A percentile compares a stretch with the other conserved stretches of the same genome.
Conservation (phyloP, 2,797 vertebrate species). For the Neopelma chrysocephalum region DNA sequence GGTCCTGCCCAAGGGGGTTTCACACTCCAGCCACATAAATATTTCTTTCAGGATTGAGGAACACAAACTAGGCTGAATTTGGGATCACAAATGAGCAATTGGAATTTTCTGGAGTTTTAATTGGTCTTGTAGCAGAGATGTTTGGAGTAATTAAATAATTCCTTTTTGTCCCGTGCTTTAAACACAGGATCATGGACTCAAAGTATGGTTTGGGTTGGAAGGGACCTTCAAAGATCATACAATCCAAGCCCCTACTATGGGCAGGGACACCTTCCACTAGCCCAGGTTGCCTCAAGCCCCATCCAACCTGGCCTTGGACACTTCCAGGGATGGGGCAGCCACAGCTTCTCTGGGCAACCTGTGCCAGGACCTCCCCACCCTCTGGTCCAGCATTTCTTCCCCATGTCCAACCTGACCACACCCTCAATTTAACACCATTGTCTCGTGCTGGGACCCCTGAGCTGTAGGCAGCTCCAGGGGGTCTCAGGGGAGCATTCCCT, state of each 20-base stretch:
- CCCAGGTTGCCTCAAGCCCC: background rate
- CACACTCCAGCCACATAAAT: background rate
- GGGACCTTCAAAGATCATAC: background rate
- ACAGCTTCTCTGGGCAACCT: background rate
- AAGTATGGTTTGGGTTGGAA: background rate
- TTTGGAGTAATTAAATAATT: background rate
- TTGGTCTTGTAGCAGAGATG: rapidly evolving
- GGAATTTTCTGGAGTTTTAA: background rate
- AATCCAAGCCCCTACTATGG: rapidly evolving
- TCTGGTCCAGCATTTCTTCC: background rate
- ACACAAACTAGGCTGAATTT: background rate
- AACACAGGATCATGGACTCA: background rate
- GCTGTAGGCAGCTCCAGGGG: background rate
- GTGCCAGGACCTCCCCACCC: background rate
- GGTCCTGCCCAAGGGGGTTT: background rate
- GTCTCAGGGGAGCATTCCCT: background rate
- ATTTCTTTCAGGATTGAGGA: background rate
- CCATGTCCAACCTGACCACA: background rate
- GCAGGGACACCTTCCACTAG: background rate
- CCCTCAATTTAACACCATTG: background rate
- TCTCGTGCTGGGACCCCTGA: background rate
- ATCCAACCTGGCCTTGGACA: rapidly evolving
- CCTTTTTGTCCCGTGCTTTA: background rate
- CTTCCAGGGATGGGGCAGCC: background rate
- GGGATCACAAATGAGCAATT: background rate